Evolutionary conservation across 2,797 vertebrate species (phyloP).

Genomic region (Chanos chanos): DNA sequence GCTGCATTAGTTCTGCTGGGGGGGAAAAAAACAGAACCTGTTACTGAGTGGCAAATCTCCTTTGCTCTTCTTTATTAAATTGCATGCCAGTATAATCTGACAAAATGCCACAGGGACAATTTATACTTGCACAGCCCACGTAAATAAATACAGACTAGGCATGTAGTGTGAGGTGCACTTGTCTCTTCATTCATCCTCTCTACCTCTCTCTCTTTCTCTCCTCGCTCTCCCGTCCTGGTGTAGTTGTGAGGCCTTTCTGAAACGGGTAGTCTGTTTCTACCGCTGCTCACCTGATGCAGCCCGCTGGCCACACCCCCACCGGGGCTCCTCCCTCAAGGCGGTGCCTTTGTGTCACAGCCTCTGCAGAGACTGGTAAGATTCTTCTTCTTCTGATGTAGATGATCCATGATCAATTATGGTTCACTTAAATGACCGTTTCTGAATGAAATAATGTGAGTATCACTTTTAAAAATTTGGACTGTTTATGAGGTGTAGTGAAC

Average conservation of each 20-base stretch:
- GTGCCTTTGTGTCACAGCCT: constrained; percentile 80
- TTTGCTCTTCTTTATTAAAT: no score
- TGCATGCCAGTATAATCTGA: no score
- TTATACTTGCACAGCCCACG: no score
- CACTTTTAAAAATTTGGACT: no score
- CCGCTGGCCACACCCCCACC: constrained; percentile 68
- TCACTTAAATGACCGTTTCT: not conserved
- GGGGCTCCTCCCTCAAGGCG: constrained; percentile 63
- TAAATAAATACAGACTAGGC: not conserved
- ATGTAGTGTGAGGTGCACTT: not conserved
- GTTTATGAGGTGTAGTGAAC: no score
- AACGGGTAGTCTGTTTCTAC: constrained; percentile 71
- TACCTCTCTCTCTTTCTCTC: not conserved
- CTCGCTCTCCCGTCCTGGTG: not conserved
- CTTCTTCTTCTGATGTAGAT: not conserved
- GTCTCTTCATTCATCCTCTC: not conserved
- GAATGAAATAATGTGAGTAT: no score
- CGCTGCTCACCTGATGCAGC: constrained; percentile 76
- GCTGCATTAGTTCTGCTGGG: no score
- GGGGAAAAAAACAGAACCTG: no score
- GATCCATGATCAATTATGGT: not conserved
- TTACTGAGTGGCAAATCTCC: no score
- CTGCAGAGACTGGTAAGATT: constrained; percentile 79
- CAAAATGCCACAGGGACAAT: no score
- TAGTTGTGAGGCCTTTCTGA: constrained; percentile 79